phyloP scores from a whole-genome alignment of 2,888 invertebrate genomes.

The Eupithecia centaureata region DNA sequence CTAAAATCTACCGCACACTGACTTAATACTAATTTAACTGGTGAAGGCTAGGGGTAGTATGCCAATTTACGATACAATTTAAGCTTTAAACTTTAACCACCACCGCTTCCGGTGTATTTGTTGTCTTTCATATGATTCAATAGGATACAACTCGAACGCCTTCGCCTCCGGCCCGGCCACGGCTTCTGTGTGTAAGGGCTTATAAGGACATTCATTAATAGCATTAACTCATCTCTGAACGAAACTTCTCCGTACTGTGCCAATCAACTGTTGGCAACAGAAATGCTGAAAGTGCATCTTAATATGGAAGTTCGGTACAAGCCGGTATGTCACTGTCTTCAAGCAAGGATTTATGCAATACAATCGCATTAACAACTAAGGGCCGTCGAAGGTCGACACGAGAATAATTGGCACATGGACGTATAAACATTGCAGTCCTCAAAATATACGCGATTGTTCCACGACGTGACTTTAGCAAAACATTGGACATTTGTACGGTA shows the following conservation, averaged over 20 bases:
- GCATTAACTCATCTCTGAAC: background rate
- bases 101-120: no score
- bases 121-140: no score
- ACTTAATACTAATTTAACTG: no score
- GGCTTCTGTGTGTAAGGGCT: no score
- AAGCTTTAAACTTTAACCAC: no score
- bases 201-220: no score
- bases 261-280: background rate
- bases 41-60: no score
- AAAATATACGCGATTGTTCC: slow-evolving; percentile 68
- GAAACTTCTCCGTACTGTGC: background rate
- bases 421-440: slow-evolving; percentile 62
- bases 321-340: slow-evolving; percentile 22
- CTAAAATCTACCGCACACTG: no score
- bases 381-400: slow-evolving; percentile 59
- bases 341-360: slow-evolving; percentile 52
- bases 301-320: slow-evolving; percentile 23
- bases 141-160: no score
- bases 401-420: slow-evolving; percentile 63
- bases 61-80: no score
- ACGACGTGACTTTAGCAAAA: slow-evolving; percentile 63
- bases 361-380: slow-evolving; percentile 48
- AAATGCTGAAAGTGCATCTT: background rate
- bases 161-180: no score
- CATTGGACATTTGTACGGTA: slow-evolving; percentile 57